Evolutionary conservation across 2,888 invertebrate species (phyloP).

Genomic region (Apocheima hispidaria): DNA sequence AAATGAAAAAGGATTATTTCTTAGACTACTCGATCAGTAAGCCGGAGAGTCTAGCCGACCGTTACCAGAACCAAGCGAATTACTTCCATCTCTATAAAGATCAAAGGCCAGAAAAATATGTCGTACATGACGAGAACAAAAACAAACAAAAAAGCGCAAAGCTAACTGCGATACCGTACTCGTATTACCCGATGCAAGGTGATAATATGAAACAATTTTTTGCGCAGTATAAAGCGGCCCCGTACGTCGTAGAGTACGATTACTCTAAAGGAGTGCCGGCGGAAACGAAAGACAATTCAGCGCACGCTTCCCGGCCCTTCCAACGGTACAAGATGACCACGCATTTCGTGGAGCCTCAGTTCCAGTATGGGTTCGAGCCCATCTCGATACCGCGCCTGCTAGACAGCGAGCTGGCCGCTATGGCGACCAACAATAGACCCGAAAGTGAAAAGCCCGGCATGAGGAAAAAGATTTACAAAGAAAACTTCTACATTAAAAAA

Average conservation of each 20-base stretch:
- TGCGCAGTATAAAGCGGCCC: conserved; percentile 63
- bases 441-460: conserved; percentile 74
- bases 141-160: conserved; percentile 65
- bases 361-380: conserved; percentile 82
- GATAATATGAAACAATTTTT: conserved; percentile 64
- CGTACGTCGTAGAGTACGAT: conserved; percentile 65
- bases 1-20: conserved; percentile 72
- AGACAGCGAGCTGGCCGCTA: conserved; percentile 76
- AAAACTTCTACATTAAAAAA: conserved; percentile 81
- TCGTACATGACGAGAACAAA: conserved; percentile 50
- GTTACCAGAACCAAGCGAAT: conserved; percentile 67
- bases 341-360: conserved; percentile 79
- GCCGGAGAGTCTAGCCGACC: conserved; percentile 69
- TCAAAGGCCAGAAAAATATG: conserved; percentile 66
- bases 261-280: conserved; percentile 63
- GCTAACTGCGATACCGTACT: conserved; percentile 60
- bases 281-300: conserved; percentile 59
- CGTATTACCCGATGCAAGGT: conserved; percentile 53
- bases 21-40: conserved; percentile 71
- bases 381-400: conserved; percentile 69
- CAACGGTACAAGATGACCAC: conserved; percentile 66
- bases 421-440: conserved; percentile 74
- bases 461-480: conserved; percentile 78
- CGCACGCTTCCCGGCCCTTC: conserved; percentile 66
- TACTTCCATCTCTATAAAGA: conserved; percentile 74